Evolutionary conservation across 2,113 vertebrate genomes (phyloP), one percentile per base, ranked within the genome.

Genomic region (Sapajus apella): DNA sequence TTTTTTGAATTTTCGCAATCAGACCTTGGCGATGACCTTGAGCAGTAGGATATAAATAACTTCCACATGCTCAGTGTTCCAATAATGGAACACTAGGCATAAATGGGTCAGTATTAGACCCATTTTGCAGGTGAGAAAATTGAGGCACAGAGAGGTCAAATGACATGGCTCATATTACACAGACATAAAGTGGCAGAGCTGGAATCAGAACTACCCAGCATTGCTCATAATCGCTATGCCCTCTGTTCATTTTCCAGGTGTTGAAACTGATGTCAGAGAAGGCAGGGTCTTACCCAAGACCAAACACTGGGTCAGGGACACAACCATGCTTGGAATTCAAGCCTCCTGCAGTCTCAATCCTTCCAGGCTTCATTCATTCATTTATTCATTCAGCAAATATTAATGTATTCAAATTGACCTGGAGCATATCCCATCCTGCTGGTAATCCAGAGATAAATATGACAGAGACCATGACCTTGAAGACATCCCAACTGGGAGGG

Each of bases 71-170:
- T 32, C 13, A 64, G 61, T 2, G 12, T 64, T 64, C 61, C 61
- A 64, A 14, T 64, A 64, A 64, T 64, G 61, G 61, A 64, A 64
- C 61, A 13, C 61, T 64, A 64, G 61, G 27, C 27, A 64, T 32
- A 64, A 64, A 13, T 64, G 27, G 12, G 61, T 64, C 61, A 64
- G 13, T 64, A 64, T 64, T 61, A 81, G 35, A 23, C 58, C 40
- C 45, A 37, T 52, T 86, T 93, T 72, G 50, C 64, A 77, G 76
- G 37, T 52, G 17, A 96, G 82, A 40, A 94, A 94, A 91, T 37
- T 6, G 12, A 94, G 66, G 30, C 43, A 43, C 56, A 35, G 52
- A 72, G 37, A 93, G 40, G 68, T 68, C 64, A 83, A 86, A 4
- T 55, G 58, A 43, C 40, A 64, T 81, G 37, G 13, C n/a, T 23